Conservation (phyloP, 2,797 vertebrate genomes). For the Channa striata region DNA sequence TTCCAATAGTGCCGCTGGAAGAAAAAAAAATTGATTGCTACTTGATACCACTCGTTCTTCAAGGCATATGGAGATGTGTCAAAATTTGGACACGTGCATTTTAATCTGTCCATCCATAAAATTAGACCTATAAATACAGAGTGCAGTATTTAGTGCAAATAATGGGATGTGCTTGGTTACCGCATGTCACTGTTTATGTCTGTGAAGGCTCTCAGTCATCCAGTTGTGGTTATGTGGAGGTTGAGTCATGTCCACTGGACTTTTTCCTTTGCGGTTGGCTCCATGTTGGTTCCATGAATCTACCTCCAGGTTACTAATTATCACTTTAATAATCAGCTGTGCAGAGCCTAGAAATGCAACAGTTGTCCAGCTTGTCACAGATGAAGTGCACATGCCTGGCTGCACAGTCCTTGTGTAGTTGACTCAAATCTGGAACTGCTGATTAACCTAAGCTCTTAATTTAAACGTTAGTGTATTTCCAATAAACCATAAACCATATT, state of each 20-base stretch:
- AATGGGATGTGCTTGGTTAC: not conserved
- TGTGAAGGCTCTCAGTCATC: too few species aligned
- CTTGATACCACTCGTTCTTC: too few species aligned
- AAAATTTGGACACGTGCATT: not conserved
- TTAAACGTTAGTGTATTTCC: not conserved
- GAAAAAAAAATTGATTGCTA: too few species aligned
- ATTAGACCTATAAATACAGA: not conserved
- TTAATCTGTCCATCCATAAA: not conserved
- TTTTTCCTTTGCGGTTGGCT: too few species aligned
- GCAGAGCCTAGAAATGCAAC: not conserved
- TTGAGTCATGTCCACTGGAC: too few species aligned
- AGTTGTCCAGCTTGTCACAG: not conserved
- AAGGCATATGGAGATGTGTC: too few species aligned
- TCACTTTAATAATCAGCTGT: conserved; percentile 1
- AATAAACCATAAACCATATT: not conserved
- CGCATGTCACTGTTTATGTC: too few species aligned
- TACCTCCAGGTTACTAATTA: too few species aligned
- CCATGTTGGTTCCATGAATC: too few species aligned
- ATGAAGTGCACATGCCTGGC: conserved; percentile 11
- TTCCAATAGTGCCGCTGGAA: too few species aligned
- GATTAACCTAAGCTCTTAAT: not conserved
- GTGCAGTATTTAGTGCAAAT: not conserved
- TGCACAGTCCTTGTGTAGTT: not conserved
- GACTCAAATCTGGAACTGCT: not conserved
- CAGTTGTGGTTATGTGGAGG: too few species aligned